Evolutionary conservation across 2,113 vertebrate species (phyloP), one percentile per base, ranked within the genome.

Genomic region (Garra rufa): DNA sequence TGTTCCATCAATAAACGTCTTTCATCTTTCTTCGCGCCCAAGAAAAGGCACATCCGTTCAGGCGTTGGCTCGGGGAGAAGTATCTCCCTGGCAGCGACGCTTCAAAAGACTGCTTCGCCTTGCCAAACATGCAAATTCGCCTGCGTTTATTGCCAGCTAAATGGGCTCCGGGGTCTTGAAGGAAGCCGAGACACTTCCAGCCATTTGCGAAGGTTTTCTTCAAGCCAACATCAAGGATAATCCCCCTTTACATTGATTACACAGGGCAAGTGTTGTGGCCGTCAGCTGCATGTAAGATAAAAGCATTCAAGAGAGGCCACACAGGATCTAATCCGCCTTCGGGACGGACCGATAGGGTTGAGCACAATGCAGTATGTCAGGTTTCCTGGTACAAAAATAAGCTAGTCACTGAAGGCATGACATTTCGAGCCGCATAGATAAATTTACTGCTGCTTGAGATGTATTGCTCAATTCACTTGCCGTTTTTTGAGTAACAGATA

Each of bases 1-100:
- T 89, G 74, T 78, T 85, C 83, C 9, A 41, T 94, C 91, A 94
- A 93, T 92, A 86, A 75, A 28, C 0, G 63, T 86, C 91, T 93
- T 94, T 94, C 90, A 92, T 92, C 86, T 83, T 63, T 44, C 77
- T 61, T 74, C 30, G 46, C 48, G 9, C 77, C 83, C 76, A 73
- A 76, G 79, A 55, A 84, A 76, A 83, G 83, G 28, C 57, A 38
- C 81, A 61, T 77, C 55, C 85, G 77, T 76, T 43, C 73, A 76
- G 73, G 61, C 50, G 8, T 48, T 83, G 76, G 57, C 79, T 48
- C 5, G 1, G 76, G 41, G 48, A 24, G 50, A 80, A 43, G 76
- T 44, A 34, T 75, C 76, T 46, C 59, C 43, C 83, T 77, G 73
- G 63, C 81, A 73, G 34, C 9, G 41, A 17, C 5, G 41, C 55